Base-by-base conservation (phyloP, 2,888 invertebrate species). In the Diloba caeruleocephala region DNA sequence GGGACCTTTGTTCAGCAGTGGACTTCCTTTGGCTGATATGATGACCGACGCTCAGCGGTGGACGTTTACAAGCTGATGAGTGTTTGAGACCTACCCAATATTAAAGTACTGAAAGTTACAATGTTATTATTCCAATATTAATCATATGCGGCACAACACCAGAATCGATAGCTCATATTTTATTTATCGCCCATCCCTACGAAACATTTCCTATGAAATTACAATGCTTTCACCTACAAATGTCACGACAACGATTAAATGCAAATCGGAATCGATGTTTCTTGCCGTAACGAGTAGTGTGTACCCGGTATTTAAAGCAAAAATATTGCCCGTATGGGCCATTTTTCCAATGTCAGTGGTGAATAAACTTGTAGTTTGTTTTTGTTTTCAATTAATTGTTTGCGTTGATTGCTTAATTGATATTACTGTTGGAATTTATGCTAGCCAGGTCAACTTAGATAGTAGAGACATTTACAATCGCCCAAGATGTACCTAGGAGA, bases 211-310 rank as follows among this genome's bases (percentile, higher is more conserved):
- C 58, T 64, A 56, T 66, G 49, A 60, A 62, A 63, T 67, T 58
- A 66, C 56, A 61, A 50, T 54, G 50, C 83, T 86, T 86, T 87
- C 87, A 76, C 85, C 58, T 55, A 61, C 76, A 80, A 83, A 85
- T 84, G 82, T 74, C 82, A 75, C 81, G 80, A 58, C 39, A 42
- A 29, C 79, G 82, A 85, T 86, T 86, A 87, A 80, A 86, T 84
- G 79, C 68, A 75, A 81, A 84, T 63, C 19, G 7, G 38, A 38
- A 1, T 32, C 61, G 43, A 43, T 62, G 45, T 57, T 82, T 82
- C 45, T 59, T 63, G 57, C 29, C 31, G 46, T 48, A 67, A 59
- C 54, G 31, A 61, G 57, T 65, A 49, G 55, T 36, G 34, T 37
- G 44, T 4, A 46, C 41, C 56, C 46, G 23, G 34, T 53, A 41